These are phyloP conservation scores for Choloepus hoffmanni DNA, from an alignment of 2,113 vertebrate genomes.

Conservation along the genomic window DNA sequence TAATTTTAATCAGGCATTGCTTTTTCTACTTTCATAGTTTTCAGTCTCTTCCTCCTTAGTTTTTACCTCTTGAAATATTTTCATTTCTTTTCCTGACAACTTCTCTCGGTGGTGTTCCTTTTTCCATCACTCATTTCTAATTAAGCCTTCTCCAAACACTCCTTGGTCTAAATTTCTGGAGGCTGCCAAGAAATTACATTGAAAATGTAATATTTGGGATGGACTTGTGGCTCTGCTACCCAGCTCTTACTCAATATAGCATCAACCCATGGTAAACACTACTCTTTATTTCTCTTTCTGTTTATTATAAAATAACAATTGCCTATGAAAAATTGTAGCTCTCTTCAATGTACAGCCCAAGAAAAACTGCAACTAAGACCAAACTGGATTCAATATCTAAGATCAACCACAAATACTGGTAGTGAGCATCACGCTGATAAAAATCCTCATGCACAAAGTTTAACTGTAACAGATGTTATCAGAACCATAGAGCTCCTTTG, in stretches of 20 bases:
- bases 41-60: not conserved
- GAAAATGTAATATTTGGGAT: not conserved
- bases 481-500: not conserved
- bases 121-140: constrained; percentile 17
- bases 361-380: not conserved
- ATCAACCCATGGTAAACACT: not conserved
- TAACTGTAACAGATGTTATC: not conserved
- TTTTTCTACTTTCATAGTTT: not conserved
- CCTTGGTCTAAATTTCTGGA: not conserved
- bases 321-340: not conserved
- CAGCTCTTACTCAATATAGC: not conserved
- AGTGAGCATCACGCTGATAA: not conserved
- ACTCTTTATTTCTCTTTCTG: not conserved
- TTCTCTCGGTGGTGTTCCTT: not conserved
- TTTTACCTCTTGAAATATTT: constrained; percentile 33
- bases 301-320: constrained; percentile 17
- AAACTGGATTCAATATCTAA: constrained; percentile 8
- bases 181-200: not conserved
- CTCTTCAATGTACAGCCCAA: not conserved
- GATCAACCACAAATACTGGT: not conserved
- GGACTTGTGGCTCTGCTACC: not conserved
- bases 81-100: constrained; percentile 7
- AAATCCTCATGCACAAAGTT: not conserved
- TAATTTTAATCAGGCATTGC: not conserved
- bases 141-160: not conserved